Conservation (phyloP, 1,140 invertebrate genomes). For the Trichogramma pretiosum region DNA sequence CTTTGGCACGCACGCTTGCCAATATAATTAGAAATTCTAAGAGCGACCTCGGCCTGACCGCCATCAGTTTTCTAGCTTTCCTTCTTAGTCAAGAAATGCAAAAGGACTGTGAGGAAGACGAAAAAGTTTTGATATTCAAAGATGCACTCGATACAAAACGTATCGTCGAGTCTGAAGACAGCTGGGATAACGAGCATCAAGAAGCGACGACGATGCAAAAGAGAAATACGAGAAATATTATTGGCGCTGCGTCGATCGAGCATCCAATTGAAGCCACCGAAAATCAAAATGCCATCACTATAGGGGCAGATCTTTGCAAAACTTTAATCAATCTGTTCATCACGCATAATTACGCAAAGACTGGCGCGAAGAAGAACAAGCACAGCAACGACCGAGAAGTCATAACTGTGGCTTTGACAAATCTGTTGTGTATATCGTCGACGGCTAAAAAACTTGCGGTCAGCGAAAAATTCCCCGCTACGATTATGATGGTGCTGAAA, state of each 20-base stretch:
- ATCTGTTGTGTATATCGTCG: slow-evolving; percentile 41
- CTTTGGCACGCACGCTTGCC: slow-evolving; percentile 36
- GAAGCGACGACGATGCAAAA: not conserved
- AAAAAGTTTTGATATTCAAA: slow-evolving; percentile 19
- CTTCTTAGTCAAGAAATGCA: slow-evolving; percentile 34
- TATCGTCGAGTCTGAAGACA: not conserved
- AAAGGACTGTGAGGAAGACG: slow-evolving; percentile 26
- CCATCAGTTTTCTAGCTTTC: slow-evolving; percentile 31
- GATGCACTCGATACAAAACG: slow-evolving; percentile 23
- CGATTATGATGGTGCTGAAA: slow-evolving; percentile 37
- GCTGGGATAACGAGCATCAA: not conserved
- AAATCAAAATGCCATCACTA: slow-evolving; percentile 1
- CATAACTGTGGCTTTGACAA: slow-evolving; percentile 39
- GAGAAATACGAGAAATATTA: not conserved
- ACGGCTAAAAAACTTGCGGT: slow-evolving; percentile 42
- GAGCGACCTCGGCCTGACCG: slow-evolving; percentile 29
- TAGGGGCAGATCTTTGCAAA: slow-evolving; percentile 41
- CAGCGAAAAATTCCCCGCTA: slow-evolving; percentile 34
- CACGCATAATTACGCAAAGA: slow-evolving; percentile 36
- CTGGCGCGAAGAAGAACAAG: slow-evolving; percentile 25
- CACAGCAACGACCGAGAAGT: slow-evolving; percentile 35
- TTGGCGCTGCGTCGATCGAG: not conserved
- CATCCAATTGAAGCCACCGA: not conserved
- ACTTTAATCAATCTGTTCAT: slow-evolving; percentile 42
- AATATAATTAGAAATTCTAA: slow-evolving; percentile 31